Evolutionary conservation across 2,797 vertebrate species (phyloP).

Genomic region (Scolopax bukidnonensis): DNA sequence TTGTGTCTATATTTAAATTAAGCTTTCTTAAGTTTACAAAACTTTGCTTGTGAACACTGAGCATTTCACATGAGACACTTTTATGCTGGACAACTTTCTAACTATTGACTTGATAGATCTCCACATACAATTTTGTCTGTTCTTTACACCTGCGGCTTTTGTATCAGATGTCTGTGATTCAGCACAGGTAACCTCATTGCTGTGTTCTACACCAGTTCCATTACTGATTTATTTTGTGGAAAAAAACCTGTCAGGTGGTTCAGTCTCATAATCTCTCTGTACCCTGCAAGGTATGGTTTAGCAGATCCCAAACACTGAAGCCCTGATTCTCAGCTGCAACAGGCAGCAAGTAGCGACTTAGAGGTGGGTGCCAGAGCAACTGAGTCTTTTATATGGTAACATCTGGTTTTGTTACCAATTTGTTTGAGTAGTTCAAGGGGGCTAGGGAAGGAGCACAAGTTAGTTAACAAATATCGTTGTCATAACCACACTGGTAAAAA

Average conservation of each 20-base stretch:
- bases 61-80: conserved; percentile 59
- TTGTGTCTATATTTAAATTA: conserved; percentile 71
- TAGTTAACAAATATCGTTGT: conserved; percentile 20
- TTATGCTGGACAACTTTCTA: conserved; percentile 60
- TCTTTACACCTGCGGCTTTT: background rate
- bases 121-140: background rate
- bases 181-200: background rate
- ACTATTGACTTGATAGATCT: conserved; percentile 54
- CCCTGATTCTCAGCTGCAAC: background rate
- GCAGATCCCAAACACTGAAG: background rate
- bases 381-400: background rate
- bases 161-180: conserved; percentile 7
- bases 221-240: background rate
- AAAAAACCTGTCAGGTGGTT: background rate
- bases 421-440: background rate
- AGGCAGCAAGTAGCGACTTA: background rate
- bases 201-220: background rate
- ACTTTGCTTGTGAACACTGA: conserved; percentile 65
- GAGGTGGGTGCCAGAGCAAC: background rate
- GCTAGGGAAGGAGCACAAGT: conserved; percentile 50
- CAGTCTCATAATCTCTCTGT: conserved; percentile 4
- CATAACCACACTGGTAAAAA: conserved; percentile 18
- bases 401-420: background rate
- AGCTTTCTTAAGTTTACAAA: conserved; percentile 69
- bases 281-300: background rate